Evolutionary conservation across 2,888 invertebrate species (phyloP).

Genomic region (Oasisia sp.): DNA sequence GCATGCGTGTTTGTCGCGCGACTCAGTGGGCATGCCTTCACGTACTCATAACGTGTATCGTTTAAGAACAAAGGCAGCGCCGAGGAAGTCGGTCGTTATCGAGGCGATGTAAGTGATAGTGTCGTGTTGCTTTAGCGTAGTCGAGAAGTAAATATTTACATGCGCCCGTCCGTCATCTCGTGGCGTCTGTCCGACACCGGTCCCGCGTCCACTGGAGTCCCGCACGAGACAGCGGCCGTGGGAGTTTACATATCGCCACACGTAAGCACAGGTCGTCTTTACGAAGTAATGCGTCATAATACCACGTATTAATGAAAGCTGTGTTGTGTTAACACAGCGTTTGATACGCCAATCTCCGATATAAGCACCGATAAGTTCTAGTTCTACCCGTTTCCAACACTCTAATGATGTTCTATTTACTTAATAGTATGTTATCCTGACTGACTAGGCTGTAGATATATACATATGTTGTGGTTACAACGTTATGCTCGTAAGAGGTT

Average conservation of each 20-base stretch:
- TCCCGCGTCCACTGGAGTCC: not conserved
- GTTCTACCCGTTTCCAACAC: no score
- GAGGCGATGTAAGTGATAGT: slow-evolving; percentile 5
- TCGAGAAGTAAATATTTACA: slow-evolving; percentile 13
- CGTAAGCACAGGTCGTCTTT: not conserved
- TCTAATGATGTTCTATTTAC: no score
- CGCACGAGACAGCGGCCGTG: no score
- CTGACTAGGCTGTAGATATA: no score
- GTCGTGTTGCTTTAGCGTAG: slow-evolving; percentile 17
- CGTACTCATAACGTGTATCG: not conserved
- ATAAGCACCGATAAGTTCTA: not conserved
- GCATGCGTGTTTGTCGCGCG: not conserved
- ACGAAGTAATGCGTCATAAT: not conserved
- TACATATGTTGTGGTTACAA: no score
- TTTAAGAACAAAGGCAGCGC: not conserved
- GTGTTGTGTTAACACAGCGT: not conserved
- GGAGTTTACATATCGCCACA: no score
- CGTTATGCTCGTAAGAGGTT: no score
- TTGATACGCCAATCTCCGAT: not conserved
- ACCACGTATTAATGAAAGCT: not conserved
- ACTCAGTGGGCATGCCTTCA: slow-evolving; percentile 4
- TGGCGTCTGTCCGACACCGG: not conserved
- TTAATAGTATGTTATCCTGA: no score
- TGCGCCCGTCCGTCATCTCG: not conserved
- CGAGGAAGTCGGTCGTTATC: slow-evolving; percentile 1